Base-by-base conservation (phyloP, 2,888 invertebrate genomes). In the Gastracanthus pulcherrimus region DNA sequence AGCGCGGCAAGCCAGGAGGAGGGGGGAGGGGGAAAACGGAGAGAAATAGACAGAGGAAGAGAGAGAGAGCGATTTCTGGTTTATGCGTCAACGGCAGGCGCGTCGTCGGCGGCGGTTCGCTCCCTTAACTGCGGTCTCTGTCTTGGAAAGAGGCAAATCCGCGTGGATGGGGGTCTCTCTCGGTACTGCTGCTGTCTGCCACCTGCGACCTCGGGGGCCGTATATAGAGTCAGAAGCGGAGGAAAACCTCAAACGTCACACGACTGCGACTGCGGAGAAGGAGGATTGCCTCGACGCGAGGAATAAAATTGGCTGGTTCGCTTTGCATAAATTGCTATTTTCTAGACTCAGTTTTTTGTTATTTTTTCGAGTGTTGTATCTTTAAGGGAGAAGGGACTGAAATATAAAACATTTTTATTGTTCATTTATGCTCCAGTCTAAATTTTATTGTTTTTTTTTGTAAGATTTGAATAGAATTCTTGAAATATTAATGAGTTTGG, bases 51-150 rank as follows among this genome's bases (percentile, higher is more conserved):
- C 19, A 58, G 69, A 45, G 62, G 29, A 3, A 34, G 70, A 23
- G n/a, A 23, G 38, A 4, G 51, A 11, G 31, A 31, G 36, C 55
- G 71, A 81, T 81, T 71, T 71, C 64, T 71, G 80, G 69, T 70
- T 69, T 81, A 71, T 66, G 51, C 80, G 80, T 81, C 80, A 81
- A 62, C 75, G 71, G 38, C 80, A 81, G 76, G 36, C n/a, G 51
- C 80, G 80, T 81, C 80, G 76, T 48, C 75, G 71, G 38, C 80
- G 76, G 36, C 71, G 71, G 13, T 7, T 23, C 23, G 29, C 51
- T 34, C 29, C 45, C 51, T 45, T 38, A 70, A 58, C 76, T 38
- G 76, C 38, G 80, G 71, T 45, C 71, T 72, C 64, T 69, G 23
- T 76, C 76, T 71, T 45, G 71, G 71, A 66, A 76, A 71, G 55